Evolutionary conservation across 2,113 vertebrate genomes (phyloP), one percentile per base, ranked within the genome.

Genomic region (Labeo rohita): DNA sequence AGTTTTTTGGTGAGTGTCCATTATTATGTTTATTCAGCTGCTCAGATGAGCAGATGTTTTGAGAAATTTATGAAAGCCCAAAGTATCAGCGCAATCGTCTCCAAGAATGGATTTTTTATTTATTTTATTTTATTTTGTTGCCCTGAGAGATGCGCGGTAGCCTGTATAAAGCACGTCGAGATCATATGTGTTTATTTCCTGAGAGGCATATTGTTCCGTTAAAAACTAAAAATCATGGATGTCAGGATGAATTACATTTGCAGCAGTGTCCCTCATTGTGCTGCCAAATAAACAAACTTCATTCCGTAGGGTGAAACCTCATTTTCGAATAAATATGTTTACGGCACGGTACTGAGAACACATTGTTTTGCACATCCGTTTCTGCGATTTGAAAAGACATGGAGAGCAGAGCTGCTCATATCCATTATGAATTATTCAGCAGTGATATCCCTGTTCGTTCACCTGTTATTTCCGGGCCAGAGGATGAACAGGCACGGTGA

Each of bases 391-490:
- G 11, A 49, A 78, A 54, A 70, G 45, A 52, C 49, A 54, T 13
- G 0, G 54, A 80, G 36, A 80, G 39, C 47, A 63, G 72, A 63
- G 72, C 45, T 61, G 28, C 66, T 81, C 23, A 28, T 61, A 45
- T 61, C 65, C 16, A 61, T 86, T 61, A 82, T 85, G 76, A 85
- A 85, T 59, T 49, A 79, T 80, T 83, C 28, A 72, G 28, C 45
- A 34, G 13, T 8, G 79, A 50, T 50, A 50, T 68, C n/a, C 34
- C 34, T 5, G n/a, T 47, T 23, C 15, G 9, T 49, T 81, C 23
- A 70, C 63, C 59, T 65, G 43, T 49, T 68, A 81, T 81, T 49
- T 83, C 23, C 23, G 6, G 65, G 45, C 80, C 23, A 34, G 47
- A 66, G 79, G 43, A 80, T 52, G 16, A 10, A 16, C 16, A 49